Evolutionary conservation across 2,797 vertebrate genomes (phyloP).

Genomic region (Anolis apletophallus): DNA sequence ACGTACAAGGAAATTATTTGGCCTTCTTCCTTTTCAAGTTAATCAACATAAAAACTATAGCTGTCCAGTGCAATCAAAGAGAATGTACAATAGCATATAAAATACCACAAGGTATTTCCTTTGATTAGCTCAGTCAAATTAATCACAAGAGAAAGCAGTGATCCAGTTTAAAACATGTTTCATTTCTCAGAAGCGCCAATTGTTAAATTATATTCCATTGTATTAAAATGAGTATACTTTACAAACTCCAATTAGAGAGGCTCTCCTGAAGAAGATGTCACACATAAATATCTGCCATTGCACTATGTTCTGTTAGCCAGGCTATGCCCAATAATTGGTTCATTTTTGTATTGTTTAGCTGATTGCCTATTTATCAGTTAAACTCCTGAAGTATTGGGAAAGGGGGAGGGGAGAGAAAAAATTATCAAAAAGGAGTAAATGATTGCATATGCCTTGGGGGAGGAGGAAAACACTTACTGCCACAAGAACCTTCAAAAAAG

Average conservation of each 20-base stretch:
- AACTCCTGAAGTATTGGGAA: not conserved
- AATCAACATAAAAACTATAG: conserved; percentile 51
- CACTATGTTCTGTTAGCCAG: not conserved
- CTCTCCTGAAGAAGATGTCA: conserved; percentile 32
- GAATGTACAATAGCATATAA: conserved; percentile 38
- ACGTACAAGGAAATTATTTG: conserved; percentile 37
- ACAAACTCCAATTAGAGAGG: conserved; percentile 14
- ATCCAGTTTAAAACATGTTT: not conserved
- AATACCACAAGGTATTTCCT: conserved; percentile 40
- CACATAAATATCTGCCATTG: conserved; percentile 21
- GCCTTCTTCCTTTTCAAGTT: conserved; percentile 52
- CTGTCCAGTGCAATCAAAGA: not conserved
- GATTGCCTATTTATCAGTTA: conserved; percentile 3
- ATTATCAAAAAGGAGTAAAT: conserved; percentile 17
- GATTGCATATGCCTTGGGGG: not conserved
- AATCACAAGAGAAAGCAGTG: conserved; percentile 42
- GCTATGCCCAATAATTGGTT: not conserved
- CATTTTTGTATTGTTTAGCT: not conserved
- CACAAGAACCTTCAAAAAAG: too few species aligned
- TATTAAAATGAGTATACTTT: not conserved
- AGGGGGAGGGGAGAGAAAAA: conserved; percentile 2
- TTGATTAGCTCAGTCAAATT: conserved; percentile 52
- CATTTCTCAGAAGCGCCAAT: conserved; percentile 34
- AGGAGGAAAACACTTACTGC: not conserved
- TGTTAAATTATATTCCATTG: conserved; percentile 32